Percentiles rank a stretch among this genome's conserved stretches.
Evolutionary conservation across 2,888 invertebrate species (phyloP).

Genomic region (Oligia strigilis): DNA sequence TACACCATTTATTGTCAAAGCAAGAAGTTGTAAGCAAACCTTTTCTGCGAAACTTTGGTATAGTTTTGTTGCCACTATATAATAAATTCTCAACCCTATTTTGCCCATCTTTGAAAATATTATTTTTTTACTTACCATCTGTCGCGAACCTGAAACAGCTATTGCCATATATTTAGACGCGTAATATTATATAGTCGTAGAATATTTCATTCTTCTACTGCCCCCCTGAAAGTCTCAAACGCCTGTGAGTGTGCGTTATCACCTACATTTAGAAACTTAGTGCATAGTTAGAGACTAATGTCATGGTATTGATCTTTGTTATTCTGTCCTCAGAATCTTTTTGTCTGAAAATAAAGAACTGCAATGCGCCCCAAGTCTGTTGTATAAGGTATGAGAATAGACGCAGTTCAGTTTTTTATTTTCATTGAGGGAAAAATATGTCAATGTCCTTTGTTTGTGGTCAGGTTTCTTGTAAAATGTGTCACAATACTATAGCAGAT

Average conservation of each 20-base stretch:
- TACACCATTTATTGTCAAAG: constrained; percentile 20
- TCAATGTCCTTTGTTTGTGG: background rate
- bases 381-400: background rate
- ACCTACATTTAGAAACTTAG: background rate
- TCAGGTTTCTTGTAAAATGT: background rate
- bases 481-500: background rate
- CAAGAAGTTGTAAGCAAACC: background rate
- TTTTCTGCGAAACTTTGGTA: background rate
- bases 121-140: background rate
- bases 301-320: background rate
- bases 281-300: background rate
- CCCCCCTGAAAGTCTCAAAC: background rate
- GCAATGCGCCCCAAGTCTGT: background rate
- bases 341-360: background rate
- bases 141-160: background rate
- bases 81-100: background rate
- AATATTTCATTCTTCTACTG: background rate
- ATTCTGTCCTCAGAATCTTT: background rate
- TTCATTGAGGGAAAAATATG: too few species aligned
- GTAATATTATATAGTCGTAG: background rate
- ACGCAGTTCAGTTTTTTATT: background rate
- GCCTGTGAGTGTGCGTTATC: background rate
- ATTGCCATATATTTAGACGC: background rate
- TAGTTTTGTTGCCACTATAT: background rate
- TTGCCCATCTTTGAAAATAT: background rate